A percentile compares a stretch with the other conserved stretches of the same genome.
phyloP scores from a whole-genome alignment of 2,888 invertebrate genomes.

The Theodoxus fluviatilis region DNA sequence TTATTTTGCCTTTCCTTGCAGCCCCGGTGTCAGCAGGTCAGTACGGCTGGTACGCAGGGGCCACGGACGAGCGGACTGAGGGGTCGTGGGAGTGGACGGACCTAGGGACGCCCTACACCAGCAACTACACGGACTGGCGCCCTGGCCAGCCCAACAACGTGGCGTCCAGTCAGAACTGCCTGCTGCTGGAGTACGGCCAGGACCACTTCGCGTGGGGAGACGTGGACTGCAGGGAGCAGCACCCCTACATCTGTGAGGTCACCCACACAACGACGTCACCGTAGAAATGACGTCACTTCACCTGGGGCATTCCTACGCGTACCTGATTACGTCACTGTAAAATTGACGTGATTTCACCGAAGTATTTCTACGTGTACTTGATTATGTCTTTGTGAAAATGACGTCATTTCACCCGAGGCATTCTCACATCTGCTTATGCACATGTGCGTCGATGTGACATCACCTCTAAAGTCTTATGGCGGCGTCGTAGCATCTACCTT shows the following conservation, averaged over 20 bases:
- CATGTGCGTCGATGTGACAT: too few species aligned
- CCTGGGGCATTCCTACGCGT: too few species aligned
- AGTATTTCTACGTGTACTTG: too few species aligned
- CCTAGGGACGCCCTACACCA: conserved; percentile 34
- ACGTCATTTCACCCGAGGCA: too few species aligned
- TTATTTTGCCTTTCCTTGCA: conserved; percentile 19
- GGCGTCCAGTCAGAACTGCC: conserved; percentile 44
- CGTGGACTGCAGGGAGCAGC: conserved; percentile 39
- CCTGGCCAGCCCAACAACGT: conserved; percentile 50
- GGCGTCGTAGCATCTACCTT: too few species aligned
- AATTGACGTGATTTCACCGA: too few species aligned
- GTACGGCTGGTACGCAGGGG: conserved; percentile 41
- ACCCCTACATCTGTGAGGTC: conserved; percentile 52
- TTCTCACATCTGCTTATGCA: too few species aligned
- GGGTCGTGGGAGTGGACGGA: conserved; percentile 41
- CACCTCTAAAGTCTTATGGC: too few species aligned
- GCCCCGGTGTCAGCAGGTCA: conserved; percentile 35
- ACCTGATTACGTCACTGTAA: too few species aligned
- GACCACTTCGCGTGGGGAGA: conserved; percentile 46
- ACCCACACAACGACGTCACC: too few species aligned
- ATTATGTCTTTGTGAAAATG: too few species aligned
- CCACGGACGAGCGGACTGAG: conserved; percentile 40
- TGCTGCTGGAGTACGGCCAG: conserved; percentile 42
- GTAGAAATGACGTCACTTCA: too few species aligned
- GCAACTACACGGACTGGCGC: conserved; percentile 42